Conservation (phyloP, 2,113 vertebrate species). For the Tragelaphus strepsiceros region DNA sequence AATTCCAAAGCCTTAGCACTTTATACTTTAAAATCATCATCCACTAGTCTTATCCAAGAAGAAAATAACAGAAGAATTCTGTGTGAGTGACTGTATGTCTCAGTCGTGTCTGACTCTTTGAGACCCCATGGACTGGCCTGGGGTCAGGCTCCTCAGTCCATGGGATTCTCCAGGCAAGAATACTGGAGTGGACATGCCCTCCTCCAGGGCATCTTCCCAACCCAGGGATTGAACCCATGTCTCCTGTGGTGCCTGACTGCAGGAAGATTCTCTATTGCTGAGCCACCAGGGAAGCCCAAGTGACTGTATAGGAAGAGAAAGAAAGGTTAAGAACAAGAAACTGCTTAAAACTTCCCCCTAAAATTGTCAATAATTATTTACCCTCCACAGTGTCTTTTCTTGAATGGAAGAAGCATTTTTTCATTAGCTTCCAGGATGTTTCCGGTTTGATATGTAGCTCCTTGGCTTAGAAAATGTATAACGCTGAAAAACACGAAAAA, state of each 20-base stretch:
- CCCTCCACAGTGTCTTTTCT: not conserved
- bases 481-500: slow-evolving; percentile 27
- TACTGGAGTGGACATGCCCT: not conserved
- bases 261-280: not conserved
- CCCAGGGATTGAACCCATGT: not conserved
- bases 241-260: not conserved
- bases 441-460: not conserved
- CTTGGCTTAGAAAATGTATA: not conserved
- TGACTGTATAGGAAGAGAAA: not conserved
- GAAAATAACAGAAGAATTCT: not conserved
- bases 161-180: not conserved
- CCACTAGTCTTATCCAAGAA: not conserved
- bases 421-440: not conserved
- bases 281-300: not conserved
- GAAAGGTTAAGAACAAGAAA: not conserved
- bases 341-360: not conserved
- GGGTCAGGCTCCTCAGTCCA: not conserved
- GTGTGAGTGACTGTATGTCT: not conserved
- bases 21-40: not conserved
- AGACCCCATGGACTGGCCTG: not conserved
- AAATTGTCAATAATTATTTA: not conserved
- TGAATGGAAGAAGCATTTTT: not conserved
- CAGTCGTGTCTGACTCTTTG: not conserved
- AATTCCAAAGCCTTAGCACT: not conserved
- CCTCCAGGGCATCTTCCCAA: not conserved